Evolutionary conservation across 2,113 vertebrate genomes (phyloP).

Genomic region (Myocastor coypus): DNA sequence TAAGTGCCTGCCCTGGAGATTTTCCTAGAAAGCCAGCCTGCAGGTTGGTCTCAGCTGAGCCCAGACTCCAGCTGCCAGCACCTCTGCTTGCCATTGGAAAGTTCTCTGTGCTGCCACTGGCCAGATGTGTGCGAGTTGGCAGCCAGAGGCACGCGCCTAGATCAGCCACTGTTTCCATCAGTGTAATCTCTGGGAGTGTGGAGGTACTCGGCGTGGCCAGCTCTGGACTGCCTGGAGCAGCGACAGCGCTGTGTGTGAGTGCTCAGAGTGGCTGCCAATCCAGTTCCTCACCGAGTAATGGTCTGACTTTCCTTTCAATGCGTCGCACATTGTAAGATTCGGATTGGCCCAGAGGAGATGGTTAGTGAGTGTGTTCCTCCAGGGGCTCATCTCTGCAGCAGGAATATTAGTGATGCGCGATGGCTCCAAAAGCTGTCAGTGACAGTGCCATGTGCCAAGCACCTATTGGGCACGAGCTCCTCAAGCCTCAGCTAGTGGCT

Average conservation of each 20-base stretch:
- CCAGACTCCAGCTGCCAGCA: slow-evolving; percentile 65
- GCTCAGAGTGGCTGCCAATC: not conserved
- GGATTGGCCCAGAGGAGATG: not conserved
- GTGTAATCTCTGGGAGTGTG: not conserved
- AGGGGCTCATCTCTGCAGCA: not conserved
- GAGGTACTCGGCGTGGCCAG: not conserved
- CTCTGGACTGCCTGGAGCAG: not conserved
- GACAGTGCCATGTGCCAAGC: not conserved
- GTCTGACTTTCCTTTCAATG: not conserved
- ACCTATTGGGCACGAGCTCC: not conserved
- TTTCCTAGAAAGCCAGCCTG: slow-evolving; percentile 81
- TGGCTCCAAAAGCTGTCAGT: not conserved
- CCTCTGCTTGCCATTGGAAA: slow-evolving; percentile 75
- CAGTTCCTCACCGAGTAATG: not conserved
- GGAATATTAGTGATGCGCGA: not conserved
- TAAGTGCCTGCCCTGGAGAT: slow-evolving; percentile 59
- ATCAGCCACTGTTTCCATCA: not conserved
- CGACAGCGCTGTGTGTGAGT: too few relatives aligned
- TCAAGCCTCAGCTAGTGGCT: not conserved
- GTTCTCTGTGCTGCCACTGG: slow-evolving; percentile 34
- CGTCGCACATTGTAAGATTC: not conserved
- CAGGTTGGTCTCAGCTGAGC: slow-evolving; percentile 71
- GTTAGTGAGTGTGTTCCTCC: not conserved
- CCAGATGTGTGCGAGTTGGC: slow-evolving; percentile 80
- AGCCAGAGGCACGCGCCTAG: not conserved